Conservation (phyloP, 2,113 vertebrate species). For the Entelurus aequoreus region DNA sequence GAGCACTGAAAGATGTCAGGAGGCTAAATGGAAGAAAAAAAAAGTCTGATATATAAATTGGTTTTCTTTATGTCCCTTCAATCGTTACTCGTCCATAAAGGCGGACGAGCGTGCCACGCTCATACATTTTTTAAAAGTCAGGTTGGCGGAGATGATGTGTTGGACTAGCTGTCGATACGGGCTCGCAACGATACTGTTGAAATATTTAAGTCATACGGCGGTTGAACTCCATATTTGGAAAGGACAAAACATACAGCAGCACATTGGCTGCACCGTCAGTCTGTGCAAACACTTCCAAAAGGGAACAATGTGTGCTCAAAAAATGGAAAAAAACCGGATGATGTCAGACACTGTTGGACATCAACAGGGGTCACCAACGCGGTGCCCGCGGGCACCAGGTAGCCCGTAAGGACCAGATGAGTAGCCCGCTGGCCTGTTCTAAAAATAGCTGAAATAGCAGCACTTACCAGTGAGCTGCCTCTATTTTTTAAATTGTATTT, state of each 20-base stretch:
- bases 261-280: neutral
- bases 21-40: neutral
- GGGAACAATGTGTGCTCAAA: slow-evolving; percentile 4
- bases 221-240: neutral
- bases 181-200: neutral
- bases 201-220: neutral
- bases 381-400: too few relatives aligned
- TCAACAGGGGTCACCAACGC: neutral
- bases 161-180: neutral
- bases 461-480: too few relatives aligned
- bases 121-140: too few relatives aligned
- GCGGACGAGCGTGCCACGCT: too few relatives aligned
- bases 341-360: neutral
- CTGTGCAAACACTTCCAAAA: slow-evolving; percentile 1
- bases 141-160: neutral
- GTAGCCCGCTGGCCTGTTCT: too few relatives aligned
- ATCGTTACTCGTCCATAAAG: too few relatives aligned
- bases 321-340: neutral
- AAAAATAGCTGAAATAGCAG: too few relatives aligned
- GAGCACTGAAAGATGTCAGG: neutral
- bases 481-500: too few relatives aligned
- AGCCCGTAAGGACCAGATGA: too few relatives aligned
- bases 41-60: too few relatives aligned
- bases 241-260: neutral
- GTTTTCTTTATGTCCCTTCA: too few relatives aligned